Evolutionary conservation across 2,797 vertebrate species (phyloP).

Genomic region (Onychomys torridus): DNA sequence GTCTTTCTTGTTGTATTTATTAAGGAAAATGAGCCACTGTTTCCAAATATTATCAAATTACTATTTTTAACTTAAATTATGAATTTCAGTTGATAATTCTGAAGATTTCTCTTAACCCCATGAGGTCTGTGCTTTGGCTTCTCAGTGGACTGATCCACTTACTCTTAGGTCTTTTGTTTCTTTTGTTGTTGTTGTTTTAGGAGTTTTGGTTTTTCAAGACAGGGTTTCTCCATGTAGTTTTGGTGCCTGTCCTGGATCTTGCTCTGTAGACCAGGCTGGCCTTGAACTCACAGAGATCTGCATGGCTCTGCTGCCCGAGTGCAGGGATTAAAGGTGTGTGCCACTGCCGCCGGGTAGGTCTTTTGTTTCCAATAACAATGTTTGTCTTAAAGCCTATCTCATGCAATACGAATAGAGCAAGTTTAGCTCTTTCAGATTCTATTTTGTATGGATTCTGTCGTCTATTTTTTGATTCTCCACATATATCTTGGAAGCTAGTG

Average conservation of each 20-base stretch:
- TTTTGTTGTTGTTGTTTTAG: no score
- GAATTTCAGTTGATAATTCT: background rate
- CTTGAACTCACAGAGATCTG: no score
- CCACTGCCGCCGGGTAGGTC: no score
- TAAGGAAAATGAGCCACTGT: background rate
- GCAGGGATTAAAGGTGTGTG: no score
- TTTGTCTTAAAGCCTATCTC: conserved; percentile 21
- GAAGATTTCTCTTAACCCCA: background rate
- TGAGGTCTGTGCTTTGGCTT: conserved; percentile 23
- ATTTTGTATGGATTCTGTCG: background rate
- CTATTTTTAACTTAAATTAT: conserved; percentile 2
- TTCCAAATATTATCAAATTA: background rate
- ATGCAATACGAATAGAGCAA: background rate
- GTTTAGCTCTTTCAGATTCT: background rate
- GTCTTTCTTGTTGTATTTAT: background rate
- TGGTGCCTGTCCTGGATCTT: no score
- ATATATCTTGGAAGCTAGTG: background rate
- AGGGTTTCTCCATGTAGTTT: no score
- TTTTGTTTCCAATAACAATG: background rate
- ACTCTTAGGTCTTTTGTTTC: background rate
- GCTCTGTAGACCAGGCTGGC: no score
- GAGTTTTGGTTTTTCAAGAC: no score
- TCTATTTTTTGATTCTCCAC: background rate
- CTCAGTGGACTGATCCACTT: background rate
- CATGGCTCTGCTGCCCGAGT: no score